phyloP scores from a whole-genome alignment of 2,888 invertebrate genomes.

The Lithophane semibrunnea region DNA sequence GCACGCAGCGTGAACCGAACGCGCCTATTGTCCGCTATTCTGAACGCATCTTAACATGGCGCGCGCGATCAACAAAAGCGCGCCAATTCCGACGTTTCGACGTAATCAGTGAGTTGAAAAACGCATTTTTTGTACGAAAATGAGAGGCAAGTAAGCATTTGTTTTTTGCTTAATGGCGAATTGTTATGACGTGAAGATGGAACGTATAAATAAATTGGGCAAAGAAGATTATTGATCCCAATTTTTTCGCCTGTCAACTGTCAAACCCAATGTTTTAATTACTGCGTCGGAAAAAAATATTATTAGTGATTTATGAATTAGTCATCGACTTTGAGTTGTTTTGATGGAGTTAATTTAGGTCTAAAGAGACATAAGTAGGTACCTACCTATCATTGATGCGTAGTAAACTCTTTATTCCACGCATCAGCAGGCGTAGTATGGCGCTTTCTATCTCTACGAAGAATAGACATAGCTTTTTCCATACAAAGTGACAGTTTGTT shows the following conservation, averaged over 20 bases:
- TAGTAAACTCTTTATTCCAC: background rate
- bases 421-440: too few species aligned
- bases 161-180: slow-evolving; percentile 34
- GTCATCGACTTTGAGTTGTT: slow-evolving; percentile 1
- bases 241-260: background rate
- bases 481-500: too few species aligned
- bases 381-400: background rate
- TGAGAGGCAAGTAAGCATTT: slow-evolving; percentile 30
- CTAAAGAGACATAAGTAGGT: background rate
- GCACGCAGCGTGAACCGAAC: slow-evolving; percentile 64
- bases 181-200: background rate
- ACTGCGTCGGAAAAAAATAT: background rate
- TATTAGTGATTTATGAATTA: slow-evolving; percentile 20
- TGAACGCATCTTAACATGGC: slow-evolving; percentile 69
- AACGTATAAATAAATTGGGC: slow-evolving; percentile 24
- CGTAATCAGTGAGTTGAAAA: slow-evolving; percentile 67
- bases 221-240: slow-evolving; percentile 20
- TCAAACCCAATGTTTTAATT: slow-evolving; percentile 11
- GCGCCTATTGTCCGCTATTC: slow-evolving; percentile 64
- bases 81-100: slow-evolving; percentile 71
- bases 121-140: slow-evolving; percentile 47
- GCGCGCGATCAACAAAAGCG: slow-evolving; percentile 69
- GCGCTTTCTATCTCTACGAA: too few species aligned
- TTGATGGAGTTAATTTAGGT: background rate
- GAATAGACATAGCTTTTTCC: too few species aligned